Conservation (phyloP, 2,113 vertebrate genomes). For the Psettodes erumei region DNA sequence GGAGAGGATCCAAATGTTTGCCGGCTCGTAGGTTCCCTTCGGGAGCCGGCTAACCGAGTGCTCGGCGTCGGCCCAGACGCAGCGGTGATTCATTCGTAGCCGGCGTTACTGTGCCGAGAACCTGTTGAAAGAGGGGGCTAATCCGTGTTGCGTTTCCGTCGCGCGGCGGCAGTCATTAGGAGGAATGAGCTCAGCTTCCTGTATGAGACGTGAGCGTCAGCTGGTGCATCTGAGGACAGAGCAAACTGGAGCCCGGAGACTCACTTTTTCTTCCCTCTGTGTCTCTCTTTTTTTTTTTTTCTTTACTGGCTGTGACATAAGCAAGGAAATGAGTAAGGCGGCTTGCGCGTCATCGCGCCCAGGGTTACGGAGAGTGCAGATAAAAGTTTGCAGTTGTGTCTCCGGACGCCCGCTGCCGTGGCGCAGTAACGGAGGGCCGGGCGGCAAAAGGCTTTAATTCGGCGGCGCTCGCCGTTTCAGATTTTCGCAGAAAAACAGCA, state of each 20-base stretch:
- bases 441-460: background rate
- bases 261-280: constrained; percentile 1
- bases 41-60: background rate
- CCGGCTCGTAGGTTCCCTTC: constrained; percentile 1
- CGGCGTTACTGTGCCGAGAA: background rate
- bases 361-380: constrained; percentile 28
- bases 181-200: constrained; percentile 44
- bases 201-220: constrained; percentile 61
- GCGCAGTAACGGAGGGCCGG: background rate
- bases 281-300: constrained; percentile 7
- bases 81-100: background rate
- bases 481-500: too few relatives aligned
- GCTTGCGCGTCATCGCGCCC: constrained; percentile 28
- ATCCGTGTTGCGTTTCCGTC: constrained; percentile 18
- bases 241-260: constrained; percentile 41
- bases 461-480: background rate
- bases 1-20: background rate
- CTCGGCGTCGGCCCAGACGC: background rate
- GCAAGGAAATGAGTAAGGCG: constrained; percentile 62
- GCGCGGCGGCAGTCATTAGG: constrained; percentile 21
- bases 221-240: constrained; percentile 61
- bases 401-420: constrained; percentile 4
- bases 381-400: constrained; percentile 25
- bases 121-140: background rate
- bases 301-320: constrained; percentile 46